phyloP scores from a whole-genome alignment of 2,797 vertebrate species.

The Neosalanx taihuensis region DNA sequence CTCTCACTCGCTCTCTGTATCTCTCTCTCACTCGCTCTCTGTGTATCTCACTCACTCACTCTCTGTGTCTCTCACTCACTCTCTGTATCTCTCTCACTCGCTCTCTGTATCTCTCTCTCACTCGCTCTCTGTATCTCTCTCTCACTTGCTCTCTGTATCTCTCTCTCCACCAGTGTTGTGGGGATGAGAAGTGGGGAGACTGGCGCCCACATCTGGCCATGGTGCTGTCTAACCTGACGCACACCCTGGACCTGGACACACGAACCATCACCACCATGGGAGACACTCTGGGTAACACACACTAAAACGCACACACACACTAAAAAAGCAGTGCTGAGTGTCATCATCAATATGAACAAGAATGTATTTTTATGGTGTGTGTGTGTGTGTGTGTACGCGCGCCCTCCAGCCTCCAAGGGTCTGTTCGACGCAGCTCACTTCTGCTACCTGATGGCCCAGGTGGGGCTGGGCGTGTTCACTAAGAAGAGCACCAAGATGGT shows the following conservation, averaged over 20 bases:
- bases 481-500: slow-evolving; percentile 95
- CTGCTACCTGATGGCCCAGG: slow-evolving; percentile 97
- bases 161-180: slow-evolving; percentile 82
- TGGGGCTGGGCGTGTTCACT: slow-evolving; percentile 88
- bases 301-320: background rate
- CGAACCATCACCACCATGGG: slow-evolving; percentile 95
- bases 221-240: slow-evolving; percentile 94
- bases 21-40: no score
- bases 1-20: background rate
- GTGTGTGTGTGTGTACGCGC: slow-evolving; percentile 23
- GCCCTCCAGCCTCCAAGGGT: slow-evolving; percentile 83
- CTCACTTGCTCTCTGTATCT: no score
- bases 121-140: no score
- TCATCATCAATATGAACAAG: background rate
- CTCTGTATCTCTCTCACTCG: no score
- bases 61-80: no score
- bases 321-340: background rate
- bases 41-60: no score
- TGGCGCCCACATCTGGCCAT: slow-evolving; percentile 98
- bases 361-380: background rate
- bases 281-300: slow-evolving; percentile 87
- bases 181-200: slow-evolving; percentile 98
- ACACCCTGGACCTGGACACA: slow-evolving; percentile 85
- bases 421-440: slow-evolving; percentile 93
- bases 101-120: background rate